Conservation (phyloP, 53 echinoderm and acorn worm species). For the Astropecten irregularis region DNA sequence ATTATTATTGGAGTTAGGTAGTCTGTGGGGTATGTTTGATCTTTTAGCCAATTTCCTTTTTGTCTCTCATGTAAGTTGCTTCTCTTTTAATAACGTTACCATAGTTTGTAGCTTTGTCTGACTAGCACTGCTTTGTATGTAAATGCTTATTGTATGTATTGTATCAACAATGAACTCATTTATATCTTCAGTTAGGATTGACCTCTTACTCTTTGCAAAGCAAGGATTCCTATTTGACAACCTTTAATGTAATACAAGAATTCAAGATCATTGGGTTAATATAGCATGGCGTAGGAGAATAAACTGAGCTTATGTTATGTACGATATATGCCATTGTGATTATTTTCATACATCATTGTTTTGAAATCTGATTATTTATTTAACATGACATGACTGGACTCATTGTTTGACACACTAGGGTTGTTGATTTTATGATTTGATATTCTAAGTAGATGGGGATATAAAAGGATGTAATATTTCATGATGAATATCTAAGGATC, state of each 20-base stretch:
- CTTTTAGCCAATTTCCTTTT: conserved; percentile 43
- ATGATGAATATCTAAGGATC: too few relatives aligned
- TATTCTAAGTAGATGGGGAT: too few relatives aligned
- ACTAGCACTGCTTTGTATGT: conserved; percentile 56
- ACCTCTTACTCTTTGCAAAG: background rate
- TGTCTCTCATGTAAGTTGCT: conserved; percentile 44
- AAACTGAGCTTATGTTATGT: conserved; percentile 5
- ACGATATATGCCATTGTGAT: conserved; percentile 27
- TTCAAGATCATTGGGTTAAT: background rate
- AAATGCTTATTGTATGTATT: conserved; percentile 56
- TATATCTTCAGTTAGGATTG: conserved; percentile 14
- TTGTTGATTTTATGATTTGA: too few relatives aligned
- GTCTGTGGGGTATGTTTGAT: conserved; percentile 57
- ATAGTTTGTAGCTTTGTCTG: conserved; percentile 49
- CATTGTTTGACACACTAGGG: too few relatives aligned
- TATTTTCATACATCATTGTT: background rate
- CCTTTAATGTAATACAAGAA: too few relatives aligned
- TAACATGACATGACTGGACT: too few relatives aligned
- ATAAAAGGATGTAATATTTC: too few relatives aligned
- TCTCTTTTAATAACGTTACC: conserved; percentile 36
- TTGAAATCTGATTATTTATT: conserved; percentile 51
- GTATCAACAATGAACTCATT: conserved; percentile 48
- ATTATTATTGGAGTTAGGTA: conserved; percentile 60
- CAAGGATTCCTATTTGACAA: too few relatives aligned
- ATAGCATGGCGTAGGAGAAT: background rate